These are phyloP conservation scores for Echinops telfairi DNA, from an alignment of 2,113 vertebrate genomes.

Conservation along the genomic window DNA sequence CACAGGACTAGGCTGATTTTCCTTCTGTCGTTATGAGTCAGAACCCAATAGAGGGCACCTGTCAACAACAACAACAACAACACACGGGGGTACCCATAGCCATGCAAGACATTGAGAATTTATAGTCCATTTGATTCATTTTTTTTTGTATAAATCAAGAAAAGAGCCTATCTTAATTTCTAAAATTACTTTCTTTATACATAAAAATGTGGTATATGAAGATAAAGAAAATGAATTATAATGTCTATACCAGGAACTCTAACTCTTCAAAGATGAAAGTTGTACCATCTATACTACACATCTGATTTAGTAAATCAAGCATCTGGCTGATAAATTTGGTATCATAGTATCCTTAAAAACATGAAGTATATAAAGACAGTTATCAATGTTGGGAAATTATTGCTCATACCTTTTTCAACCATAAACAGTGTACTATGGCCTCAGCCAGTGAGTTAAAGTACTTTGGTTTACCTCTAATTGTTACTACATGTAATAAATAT, in stretches of 20 bases:
- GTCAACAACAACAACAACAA: neutral
- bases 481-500: neutral
- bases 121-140: neutral
- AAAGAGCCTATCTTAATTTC: neutral
- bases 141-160: neutral
- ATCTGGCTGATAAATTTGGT: neutral
- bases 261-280: neutral
- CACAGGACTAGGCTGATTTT: too few species aligned
- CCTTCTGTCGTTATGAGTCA: too few species aligned
- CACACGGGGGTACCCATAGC: neutral
- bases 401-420: too few species aligned
- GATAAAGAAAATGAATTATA: neutral
- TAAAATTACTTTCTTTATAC: neutral
- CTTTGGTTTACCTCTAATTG: constrained; percentile 1
- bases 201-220: neutral
- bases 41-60: too few species aligned
- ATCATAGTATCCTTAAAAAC: neutral
- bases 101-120: neutral
- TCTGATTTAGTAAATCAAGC: neutral
- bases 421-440: too few species aligned
- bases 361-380: neutral
- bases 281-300: neutral
- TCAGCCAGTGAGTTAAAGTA: neutral
- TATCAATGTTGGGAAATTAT: neutral
- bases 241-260: neutral